These are phyloP conservation scores for Diphyllodes magnificus DNA, from an alignment of 2,113 vertebrate species.

Conservation along the genomic window DNA sequence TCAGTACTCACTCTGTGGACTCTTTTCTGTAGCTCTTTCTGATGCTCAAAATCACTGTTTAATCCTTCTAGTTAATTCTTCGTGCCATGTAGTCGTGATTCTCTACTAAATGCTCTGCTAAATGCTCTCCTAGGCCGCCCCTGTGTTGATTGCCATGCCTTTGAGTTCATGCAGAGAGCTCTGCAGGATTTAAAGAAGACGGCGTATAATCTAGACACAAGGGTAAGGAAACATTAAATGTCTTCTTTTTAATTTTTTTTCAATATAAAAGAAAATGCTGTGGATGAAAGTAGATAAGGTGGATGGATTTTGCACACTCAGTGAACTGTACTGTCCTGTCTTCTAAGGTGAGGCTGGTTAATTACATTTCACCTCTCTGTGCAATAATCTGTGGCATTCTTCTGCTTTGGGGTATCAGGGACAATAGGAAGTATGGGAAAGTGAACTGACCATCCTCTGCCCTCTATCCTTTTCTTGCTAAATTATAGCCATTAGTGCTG, in stretches of 20 bases:
- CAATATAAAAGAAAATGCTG: neutral
- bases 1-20: neutral
- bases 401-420: neutral
- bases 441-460: neutral
- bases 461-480: neutral
- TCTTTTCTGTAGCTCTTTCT: neutral
- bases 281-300: neutral
- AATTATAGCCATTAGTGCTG: neutral
- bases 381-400: neutral
- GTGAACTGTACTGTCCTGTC: neutral
- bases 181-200: slow-evolving; percentile 96
- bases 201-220: slow-evolving; percentile 87
- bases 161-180: slow-evolving; percentile 98
- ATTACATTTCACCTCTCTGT: neutral
- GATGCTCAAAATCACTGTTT: neutral
- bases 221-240: slow-evolving; percentile 71
- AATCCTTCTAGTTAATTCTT: neutral
- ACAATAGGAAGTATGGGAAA: neutral
- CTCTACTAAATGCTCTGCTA: neutral
- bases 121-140: slow-evolving; percentile 80
- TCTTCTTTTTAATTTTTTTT: neutral
- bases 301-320: neutral
- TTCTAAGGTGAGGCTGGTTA: neutral
- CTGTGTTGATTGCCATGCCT: slow-evolving; percentile 96
- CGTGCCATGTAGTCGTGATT: neutral